Base-by-base conservation (phyloP, 2,797 vertebrate genomes). In the Malacoraja senta region DNA sequence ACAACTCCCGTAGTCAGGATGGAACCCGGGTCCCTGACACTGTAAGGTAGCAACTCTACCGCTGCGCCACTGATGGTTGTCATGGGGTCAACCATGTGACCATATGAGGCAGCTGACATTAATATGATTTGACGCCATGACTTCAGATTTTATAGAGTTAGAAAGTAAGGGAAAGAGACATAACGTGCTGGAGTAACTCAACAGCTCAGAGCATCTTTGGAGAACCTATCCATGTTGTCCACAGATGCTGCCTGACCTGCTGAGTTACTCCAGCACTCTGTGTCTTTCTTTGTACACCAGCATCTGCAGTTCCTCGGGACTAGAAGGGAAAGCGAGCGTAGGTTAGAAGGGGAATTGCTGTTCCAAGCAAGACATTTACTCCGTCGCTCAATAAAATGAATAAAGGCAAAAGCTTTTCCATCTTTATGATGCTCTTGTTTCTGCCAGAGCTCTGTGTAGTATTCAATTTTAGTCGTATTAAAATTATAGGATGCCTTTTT, bases 401-500 rank as follows among this genome's bases (percentile, higher is more conserved):
- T 88, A 88, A 88, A 88, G 63, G 17, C 84, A 88, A 68, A 35
- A 88, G n/a, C 61, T 35, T 88, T 88, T 32, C 84, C 29, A 88
- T 21, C 35, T 32, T 88, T 65, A 65, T 7, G 8, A 68, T 21
- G 77, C 63, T 35, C n/a, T 88, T 88, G 61, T 88, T 88, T 88
- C 61, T 68, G 84, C 10, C 32, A 65, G 17, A 88, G 17, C 84
- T 35, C n/a, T 19, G 63, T 35, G 84, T 68, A 68, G 35, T 35
- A 68, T 88, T 88, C 84, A 88, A 88, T 88, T 68, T 88, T 21
- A 88, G 63, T 65, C 35, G 29, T 68, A 88, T 88, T 68, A 35
- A 88, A 88, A 88, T 88, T 68, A 88, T 88, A 88, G 84, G 15
- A 88, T 35, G 63, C 17, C n/a, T 88, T 68, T 35, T 68, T 88